A percentile compares a stretch with the other conserved stretches of the same genome.
Evolutionary conservation across 2,113 vertebrate genomes (phyloP).

Genomic region (Crocuta crocuta): DNA sequence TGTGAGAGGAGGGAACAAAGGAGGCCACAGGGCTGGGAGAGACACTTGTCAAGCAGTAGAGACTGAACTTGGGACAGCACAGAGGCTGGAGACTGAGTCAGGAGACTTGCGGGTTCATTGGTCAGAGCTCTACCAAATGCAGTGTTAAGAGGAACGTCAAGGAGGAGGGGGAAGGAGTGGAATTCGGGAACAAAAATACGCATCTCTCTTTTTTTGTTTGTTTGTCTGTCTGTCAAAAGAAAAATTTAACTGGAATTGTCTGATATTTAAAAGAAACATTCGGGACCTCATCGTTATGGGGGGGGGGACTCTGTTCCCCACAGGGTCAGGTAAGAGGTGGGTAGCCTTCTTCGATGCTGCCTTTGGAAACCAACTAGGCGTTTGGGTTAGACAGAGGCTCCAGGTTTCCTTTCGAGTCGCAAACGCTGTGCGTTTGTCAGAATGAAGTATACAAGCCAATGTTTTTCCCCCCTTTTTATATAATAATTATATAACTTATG

Average conservation of each 20-base stretch:
- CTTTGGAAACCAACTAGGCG: constrained; percentile 83
- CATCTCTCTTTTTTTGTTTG: constrained; percentile 89
- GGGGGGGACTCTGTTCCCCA: constrained; percentile 82
- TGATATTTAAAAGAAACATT: constrained; percentile 88
- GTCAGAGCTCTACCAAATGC: constrained; percentile 86
- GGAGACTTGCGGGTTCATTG: constrained; percentile 74
- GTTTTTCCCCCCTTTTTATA: constrained; percentile 90
- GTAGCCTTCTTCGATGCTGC: constrained; percentile 75
- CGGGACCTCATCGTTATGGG: constrained; percentile 84
- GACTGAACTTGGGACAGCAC: constrained; percentile 69
- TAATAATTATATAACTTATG: constrained; percentile 98
- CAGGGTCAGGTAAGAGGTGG: constrained; percentile 82
- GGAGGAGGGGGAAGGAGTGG: constrained; percentile 66
- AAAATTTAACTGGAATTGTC: constrained; percentile 92
- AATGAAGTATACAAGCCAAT: constrained; percentile 92
- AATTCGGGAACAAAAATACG: constrained; percentile 81
- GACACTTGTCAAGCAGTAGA: constrained; percentile 38
- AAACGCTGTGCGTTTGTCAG: constrained; percentile 98
- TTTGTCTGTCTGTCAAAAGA: constrained; percentile 70
- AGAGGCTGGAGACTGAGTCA: constrained; percentile 81
- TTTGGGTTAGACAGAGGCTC: constrained; percentile 85
- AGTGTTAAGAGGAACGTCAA: constrained; percentile 84
- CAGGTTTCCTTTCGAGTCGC: constrained; percentile 91
- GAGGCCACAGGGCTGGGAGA: constrained; percentile 13
- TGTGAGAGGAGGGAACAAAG: background rate